Conservation (phyloP, 2,797 vertebrate species). For the Amblyraja radiata region DNA sequence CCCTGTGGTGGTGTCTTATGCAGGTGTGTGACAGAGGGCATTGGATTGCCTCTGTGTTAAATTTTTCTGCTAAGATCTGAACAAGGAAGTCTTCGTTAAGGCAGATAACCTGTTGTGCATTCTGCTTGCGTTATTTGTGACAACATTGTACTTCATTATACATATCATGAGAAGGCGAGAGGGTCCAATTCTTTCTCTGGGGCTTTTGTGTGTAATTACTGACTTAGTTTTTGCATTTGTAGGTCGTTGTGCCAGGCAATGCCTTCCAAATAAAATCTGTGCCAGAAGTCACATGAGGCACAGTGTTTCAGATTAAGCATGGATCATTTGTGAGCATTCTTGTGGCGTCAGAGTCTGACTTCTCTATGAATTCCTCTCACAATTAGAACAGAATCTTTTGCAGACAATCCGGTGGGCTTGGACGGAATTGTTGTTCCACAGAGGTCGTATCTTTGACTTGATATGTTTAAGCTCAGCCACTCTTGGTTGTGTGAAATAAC, state of each 20-base stretch:
- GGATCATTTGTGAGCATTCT: background rate
- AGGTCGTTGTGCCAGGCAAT: background rate
- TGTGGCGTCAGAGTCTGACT: background rate
- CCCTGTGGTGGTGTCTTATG: background rate
- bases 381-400: background rate
- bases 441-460: background rate
- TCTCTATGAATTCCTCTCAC: background rate
- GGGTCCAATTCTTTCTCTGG: background rate
- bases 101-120: background rate
- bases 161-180: background rate
- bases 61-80: background rate
- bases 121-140: background rate
- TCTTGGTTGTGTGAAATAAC: too few relatives aligned
- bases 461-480: too few relatives aligned
- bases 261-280: background rate
- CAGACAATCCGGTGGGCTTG: background rate
- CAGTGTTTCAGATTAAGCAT: background rate
- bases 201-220: background rate
- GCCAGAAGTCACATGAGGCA: background rate
- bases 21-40: background rate
- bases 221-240: background rate
- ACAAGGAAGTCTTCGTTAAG: background rate
- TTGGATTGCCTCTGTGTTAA: background rate
- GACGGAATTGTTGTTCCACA: background rate
- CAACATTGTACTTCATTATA: background rate